Conservation (phyloP, 2,113 vertebrate genomes). For the Pluvialis apricaria region DNA sequence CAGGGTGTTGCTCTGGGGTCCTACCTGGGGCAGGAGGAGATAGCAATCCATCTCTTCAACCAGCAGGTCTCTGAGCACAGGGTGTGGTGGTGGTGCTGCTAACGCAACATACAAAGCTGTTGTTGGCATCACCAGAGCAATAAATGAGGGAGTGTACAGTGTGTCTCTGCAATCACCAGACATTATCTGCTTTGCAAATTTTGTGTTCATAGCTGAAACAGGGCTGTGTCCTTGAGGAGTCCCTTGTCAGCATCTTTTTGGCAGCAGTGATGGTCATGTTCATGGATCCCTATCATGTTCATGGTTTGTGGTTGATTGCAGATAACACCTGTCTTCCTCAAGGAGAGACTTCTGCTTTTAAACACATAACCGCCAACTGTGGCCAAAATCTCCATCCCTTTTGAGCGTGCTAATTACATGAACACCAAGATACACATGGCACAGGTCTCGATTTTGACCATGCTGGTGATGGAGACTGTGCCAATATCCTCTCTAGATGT, state of each 20-base stretch:
- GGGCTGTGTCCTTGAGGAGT: background rate
- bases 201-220: background rate
- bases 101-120: background rate
- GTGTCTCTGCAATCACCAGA: background rate
- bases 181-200: background rate
- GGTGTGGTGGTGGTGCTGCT: background rate
- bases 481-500: background rate
- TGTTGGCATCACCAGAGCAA: background rate
- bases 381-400: background rate
- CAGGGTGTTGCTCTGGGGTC: background rate
- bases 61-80: background rate
- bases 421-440: background rate
- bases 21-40: background rate
- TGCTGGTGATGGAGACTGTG: background rate
- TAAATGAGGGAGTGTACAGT: background rate
- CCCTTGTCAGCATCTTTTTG: background rate
- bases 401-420: rapidly evolving
- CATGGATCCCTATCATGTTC: rapidly evolving
- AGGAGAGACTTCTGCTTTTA: background rate
- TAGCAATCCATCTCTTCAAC: background rate
- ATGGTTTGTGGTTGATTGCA: background rate
- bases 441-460: background rate
- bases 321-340: background rate
- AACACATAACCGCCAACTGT: background rate
- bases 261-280: background rate